Conservation (phyloP, 35 echinoderm and acorn worm genomes). For the Ophioderma brevispina region DNA sequence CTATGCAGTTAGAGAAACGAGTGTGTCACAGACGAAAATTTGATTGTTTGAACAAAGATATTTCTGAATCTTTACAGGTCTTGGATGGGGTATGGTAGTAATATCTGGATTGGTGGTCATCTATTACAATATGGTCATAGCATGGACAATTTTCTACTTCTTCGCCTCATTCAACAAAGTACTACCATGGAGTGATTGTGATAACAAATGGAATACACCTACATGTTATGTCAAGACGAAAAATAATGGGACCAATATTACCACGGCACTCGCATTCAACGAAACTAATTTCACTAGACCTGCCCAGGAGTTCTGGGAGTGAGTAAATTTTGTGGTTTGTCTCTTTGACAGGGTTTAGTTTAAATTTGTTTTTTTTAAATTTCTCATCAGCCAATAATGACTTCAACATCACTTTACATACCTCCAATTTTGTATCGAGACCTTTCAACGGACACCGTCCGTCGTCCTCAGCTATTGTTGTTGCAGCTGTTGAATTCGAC, state of each 20-base stretch:
- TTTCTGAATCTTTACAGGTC: slow-evolving; percentile 42
- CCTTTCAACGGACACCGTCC: too few species aligned
- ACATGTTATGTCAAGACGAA: neutral
- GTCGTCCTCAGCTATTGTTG: too few species aligned
- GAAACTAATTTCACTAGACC: neutral
- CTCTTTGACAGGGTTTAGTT: too few species aligned
- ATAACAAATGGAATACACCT: slow-evolving; percentile 51
- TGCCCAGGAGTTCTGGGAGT: slow-evolving; percentile 20
- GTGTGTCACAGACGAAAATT: too few species aligned
- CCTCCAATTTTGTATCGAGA: too few species aligned
- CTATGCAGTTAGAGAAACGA: too few species aligned
- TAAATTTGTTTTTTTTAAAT: too few species aligned
- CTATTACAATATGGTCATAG: slow-evolving; percentile 66
- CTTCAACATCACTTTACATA: too few species aligned
- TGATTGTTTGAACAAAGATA: too few species aligned
- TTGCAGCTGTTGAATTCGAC: too few species aligned
- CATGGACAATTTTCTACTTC: slow-evolving; percentile 49
- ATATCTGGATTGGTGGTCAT: slow-evolving; percentile 45
- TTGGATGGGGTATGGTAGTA: slow-evolving; percentile 51
- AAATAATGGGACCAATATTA: slow-evolving; percentile 14
- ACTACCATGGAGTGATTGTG: slow-evolving; percentile 46
- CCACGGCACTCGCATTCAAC: neutral
- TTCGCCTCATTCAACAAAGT: slow-evolving; percentile 31
- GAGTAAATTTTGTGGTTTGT: neutral
- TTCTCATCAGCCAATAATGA: too few species aligned